These are phyloP conservation scores for Drosophila ambigua DNA, from an alignment of 1,140 invertebrate genomes.

Conservation along the genomic window DNA sequence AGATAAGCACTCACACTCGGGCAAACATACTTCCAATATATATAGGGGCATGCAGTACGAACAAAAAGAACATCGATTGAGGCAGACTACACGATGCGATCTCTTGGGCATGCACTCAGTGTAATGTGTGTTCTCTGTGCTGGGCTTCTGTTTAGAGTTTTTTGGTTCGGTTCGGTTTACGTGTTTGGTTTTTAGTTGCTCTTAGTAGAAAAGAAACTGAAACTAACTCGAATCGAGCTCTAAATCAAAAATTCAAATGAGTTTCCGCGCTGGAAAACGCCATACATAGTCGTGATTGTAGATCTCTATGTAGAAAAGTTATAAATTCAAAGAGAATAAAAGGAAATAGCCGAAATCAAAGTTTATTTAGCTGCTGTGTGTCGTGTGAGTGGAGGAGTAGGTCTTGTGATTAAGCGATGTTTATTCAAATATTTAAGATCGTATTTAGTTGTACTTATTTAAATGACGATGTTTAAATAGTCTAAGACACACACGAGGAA, in stretches of 20 bases:
- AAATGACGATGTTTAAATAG: constrained; percentile 83
- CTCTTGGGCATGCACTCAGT: constrained; percentile 40
- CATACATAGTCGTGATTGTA: constrained; percentile 23
- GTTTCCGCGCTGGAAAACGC: constrained; percentile 38
- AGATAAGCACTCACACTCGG: constrained; percentile 13
- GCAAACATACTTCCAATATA: not conserved
- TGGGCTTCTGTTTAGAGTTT: constrained; percentile 47
- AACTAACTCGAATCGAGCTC: constrained; percentile 49
- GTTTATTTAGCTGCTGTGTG: constrained; percentile 50
- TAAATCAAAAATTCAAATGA: constrained; percentile 58
- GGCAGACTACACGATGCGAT: constrained; percentile 25
- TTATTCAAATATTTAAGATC: constrained; percentile 53
- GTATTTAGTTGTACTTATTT: constrained; percentile 64
- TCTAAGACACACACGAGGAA: constrained; percentile 84
- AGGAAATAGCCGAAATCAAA: constrained; percentile 59
- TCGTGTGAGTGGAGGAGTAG: constrained; percentile 39
- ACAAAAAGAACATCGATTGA: constrained; percentile 16
- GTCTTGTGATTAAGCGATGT: constrained; percentile 65
- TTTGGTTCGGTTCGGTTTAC: constrained; percentile 53
- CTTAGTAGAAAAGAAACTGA: constrained; percentile 60
- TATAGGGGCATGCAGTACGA: constrained; percentile 22
- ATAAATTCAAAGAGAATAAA: constrained; percentile 66
- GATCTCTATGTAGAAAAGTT: constrained; percentile 51
- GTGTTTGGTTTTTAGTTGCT: constrained; percentile 74
- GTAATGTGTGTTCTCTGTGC: constrained; percentile 29